Percentiles rank a stretch among this genome's conserved stretches.
Conservation (phyloP, 1,140 invertebrate genomes). For the Drosophila ananassae region DNA sequence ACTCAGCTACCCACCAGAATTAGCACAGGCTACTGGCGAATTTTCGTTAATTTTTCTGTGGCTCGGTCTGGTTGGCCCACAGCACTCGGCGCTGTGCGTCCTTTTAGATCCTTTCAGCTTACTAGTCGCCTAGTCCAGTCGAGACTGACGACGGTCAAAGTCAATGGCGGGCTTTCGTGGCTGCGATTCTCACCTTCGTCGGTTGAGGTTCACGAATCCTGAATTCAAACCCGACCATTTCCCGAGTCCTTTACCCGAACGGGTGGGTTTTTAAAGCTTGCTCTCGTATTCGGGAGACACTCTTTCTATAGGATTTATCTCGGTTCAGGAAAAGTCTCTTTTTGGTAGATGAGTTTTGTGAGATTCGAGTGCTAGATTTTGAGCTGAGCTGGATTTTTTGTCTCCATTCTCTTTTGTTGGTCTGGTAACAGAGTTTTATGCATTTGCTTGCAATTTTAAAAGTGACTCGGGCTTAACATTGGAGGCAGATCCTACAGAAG, state of each 20-base stretch:
- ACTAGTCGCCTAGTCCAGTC: conserved; percentile 63
- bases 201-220: background rate
- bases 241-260: background rate
- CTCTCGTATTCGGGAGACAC: background rate
- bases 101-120: conserved; percentile 53
- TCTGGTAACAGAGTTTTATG: background rate
- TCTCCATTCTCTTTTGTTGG: background rate
- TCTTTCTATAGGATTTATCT: too few species aligned
- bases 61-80: background rate
- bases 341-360: background rate
- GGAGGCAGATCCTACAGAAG: background rate
- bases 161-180: conserved; percentile 40
- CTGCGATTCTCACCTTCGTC: conserved; percentile 42
- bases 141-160: conserved; percentile 67
- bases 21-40: conserved; percentile 23
- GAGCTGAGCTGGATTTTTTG: background rate
- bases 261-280: conserved; percentile 3
- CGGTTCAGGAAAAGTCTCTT: background rate
- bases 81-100: background rate
- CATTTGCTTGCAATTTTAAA: background rate
- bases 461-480: background rate
- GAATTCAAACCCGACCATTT: background rate
- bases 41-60: conserved; percentile 17
- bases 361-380: background rate
- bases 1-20: conserved; percentile 27